phyloP scores from a whole-genome alignment of 2,888 invertebrate species.

The Elmis aenea region DNA sequence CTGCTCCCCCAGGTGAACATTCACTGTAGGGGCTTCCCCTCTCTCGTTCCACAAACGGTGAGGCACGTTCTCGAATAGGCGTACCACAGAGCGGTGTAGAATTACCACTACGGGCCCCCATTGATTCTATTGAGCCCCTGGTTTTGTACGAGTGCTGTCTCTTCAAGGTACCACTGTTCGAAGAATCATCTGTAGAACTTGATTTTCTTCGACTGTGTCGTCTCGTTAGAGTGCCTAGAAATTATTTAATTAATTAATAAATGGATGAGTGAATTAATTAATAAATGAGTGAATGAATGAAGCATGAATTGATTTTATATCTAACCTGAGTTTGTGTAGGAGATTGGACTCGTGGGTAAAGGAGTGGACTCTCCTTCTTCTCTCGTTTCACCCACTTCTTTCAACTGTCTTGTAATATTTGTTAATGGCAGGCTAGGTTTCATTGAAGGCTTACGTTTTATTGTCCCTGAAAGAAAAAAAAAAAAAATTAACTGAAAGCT shows the following conservation, averaged over 20 bases:
- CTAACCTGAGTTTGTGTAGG: constrained; percentile 39
- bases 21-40: constrained; percentile 27
- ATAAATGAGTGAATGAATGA: neutral
- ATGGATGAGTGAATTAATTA: neutral
- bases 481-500: constrained; percentile 2
- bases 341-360: constrained; percentile 32
- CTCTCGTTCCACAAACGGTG: constrained; percentile 43
- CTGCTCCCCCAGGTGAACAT: constrained; percentile 35
- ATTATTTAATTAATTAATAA: constrained; percentile 4
- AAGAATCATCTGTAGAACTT: constrained; percentile 42
- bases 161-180: constrained; percentile 51
- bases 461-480: constrained; percentile 58
- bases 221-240: constrained; percentile 45
- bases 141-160: constrained; percentile 55
- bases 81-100: constrained; percentile 50
- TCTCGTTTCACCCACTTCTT: constrained; percentile 77
- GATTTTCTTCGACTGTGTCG: constrained; percentile 52
- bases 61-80: constrained; percentile 48
- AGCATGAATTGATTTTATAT: constrained; percentile 1
- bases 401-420: constrained; percentile 83
- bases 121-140: constrained; percentile 49
- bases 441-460: constrained; percentile 89
- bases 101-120: constrained; percentile 48
- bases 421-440: constrained; percentile 87
- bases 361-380: constrained; percentile 50